These are phyloP conservation scores for Acropora tenuis DNA, from an alignment of 64 coral and sea anemone species.

Conservation along the genomic window DNA sequence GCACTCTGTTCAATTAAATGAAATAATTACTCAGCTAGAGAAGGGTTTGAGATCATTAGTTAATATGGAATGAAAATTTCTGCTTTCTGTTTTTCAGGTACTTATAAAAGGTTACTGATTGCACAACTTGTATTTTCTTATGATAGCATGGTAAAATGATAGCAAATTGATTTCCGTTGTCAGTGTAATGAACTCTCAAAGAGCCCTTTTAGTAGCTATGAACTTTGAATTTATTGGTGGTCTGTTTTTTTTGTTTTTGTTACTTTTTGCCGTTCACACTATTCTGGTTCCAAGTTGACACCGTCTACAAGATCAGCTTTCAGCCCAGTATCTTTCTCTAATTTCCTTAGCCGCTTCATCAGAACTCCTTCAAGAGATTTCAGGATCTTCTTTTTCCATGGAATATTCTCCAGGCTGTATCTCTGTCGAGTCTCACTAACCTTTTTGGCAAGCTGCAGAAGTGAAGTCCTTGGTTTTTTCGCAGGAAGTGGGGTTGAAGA, in stretches of 20 bases:
- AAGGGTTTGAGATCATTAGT: no score
- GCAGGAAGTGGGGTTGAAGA: background rate
- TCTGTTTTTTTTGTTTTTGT: background rate
- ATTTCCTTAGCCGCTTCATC: slow-evolving; percentile 19
- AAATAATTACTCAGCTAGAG: no score
- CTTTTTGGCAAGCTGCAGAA: slow-evolving; percentile 38
- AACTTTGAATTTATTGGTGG: background rate
- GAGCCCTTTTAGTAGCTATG: no score
- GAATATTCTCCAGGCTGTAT: slow-evolving; percentile 18
- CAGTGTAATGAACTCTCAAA: no score
- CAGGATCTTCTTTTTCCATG: slow-evolving; percentile 38
- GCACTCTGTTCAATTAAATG: no score
- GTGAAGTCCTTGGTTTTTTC: background rate
- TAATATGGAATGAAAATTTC: no score
- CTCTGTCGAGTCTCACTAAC: slow-evolving; percentile 25
- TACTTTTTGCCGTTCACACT: background rate
- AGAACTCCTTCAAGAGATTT: slow-evolving; percentile 46
- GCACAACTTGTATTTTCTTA: no score
- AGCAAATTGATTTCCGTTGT: no score
- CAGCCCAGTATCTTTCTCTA: slow-evolving; percentile 32
- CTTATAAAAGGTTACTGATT: no score
- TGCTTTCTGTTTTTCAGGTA: no score
- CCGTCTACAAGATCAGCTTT: slow-evolving; percentile 6
- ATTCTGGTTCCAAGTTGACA: background rate
- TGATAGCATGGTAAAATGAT: no score